A percentile compares a stretch with the other conserved stretches of the same genome.
Conservation (phyloP, 2,888 invertebrate species). For the Aproaerema taeniolella region DNA sequence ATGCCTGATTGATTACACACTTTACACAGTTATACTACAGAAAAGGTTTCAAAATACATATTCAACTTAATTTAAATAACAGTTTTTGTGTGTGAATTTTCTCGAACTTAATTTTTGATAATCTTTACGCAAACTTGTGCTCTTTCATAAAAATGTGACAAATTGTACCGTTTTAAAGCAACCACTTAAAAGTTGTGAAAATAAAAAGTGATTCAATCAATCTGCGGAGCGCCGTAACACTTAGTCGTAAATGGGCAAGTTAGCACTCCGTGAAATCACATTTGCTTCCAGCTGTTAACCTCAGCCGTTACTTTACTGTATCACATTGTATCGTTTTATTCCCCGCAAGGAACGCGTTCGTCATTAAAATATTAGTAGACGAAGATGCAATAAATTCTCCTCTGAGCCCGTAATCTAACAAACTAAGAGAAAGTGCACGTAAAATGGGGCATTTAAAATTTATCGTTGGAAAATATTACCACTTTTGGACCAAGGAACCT, state of each 20-base stretch:
- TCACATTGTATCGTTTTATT: slow-evolving; percentile 20
- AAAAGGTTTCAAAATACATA: too few relatives aligned
- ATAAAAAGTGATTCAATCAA: too few relatives aligned
- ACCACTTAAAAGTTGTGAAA: too few relatives aligned
- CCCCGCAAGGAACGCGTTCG: slow-evolving; percentile 25
- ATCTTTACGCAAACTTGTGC: too few relatives aligned
- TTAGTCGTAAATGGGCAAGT: background rate
- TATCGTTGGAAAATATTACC: slow-evolving; percentile 66
- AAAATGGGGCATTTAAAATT: slow-evolving; percentile 62
- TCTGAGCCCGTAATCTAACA: slow-evolving; percentile 50
- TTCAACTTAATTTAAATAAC: too few relatives aligned
- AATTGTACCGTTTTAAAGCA: too few relatives aligned
- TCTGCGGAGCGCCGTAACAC: too few relatives aligned
- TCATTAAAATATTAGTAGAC: slow-evolving; percentile 42
- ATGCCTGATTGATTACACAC: too few relatives aligned
- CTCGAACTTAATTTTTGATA: too few relatives aligned
- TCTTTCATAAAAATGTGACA: too few relatives aligned
- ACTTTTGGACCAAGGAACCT: slow-evolving; percentile 46
- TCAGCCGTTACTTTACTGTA: slow-evolving; percentile 15
- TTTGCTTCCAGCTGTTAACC: background rate
- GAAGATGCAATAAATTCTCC: slow-evolving; percentile 48
- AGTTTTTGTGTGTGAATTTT: too few relatives aligned
- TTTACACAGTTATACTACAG: too few relatives aligned
- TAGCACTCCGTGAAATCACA: background rate
- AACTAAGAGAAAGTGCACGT: slow-evolving; percentile 59